Evolutionary conservation across 2,888 invertebrate genomes (phyloP), one percentile per base, ranked within the genome.

Genomic region (Strigamia transsilvanica): DNA sequence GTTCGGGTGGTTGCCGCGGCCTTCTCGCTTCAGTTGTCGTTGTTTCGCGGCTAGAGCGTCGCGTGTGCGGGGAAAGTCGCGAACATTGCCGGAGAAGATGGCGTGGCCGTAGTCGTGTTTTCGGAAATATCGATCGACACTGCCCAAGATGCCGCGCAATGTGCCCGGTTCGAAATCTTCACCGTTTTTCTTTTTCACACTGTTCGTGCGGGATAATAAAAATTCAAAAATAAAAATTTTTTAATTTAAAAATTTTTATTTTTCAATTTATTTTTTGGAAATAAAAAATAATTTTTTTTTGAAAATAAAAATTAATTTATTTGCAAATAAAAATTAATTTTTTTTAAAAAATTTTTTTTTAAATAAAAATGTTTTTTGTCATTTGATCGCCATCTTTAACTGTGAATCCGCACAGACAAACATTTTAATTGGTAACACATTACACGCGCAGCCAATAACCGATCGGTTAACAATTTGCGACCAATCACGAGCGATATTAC

Each of bases 91-190:
- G 77, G 80, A 82, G 80, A 80, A 82, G 46, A 82, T 82, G 80
- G 82, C 80, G 80, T 82, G 82, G 42, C 80, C 80, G 80, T 82
- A 82, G 73, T 82, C 80, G 73, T 82, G 82, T 79, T 80, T 82
- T 21, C 80, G 77, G 38, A 82, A 82, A 77, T 82, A 82, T 82
- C 82, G 80, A 77, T 82, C 82, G 32, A 82, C 80, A 46, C 82
- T 82, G 80, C 82, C 82, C 15, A 82, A 77, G 80, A 82, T 82
- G 82, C 82, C 82, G 32, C 82, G 80, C 32, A 82, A 66, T 41
- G 82, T 82, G 77, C 80, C 80, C 42, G 82, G 82, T 73, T 82
- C 82, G 23, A 80, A 82, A 46, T 82, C 82, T 46, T 80, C 80
- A n/a, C 82, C 82, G 51, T 82, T 80, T 80, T 82, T 82, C 61